Percentiles rank a stretch among this genome's conserved stretches.
These are phyloP conservation scores for Ephestia elutella DNA, from an alignment of 1,140 invertebrate genomes.

Conservation along the genomic window DNA sequence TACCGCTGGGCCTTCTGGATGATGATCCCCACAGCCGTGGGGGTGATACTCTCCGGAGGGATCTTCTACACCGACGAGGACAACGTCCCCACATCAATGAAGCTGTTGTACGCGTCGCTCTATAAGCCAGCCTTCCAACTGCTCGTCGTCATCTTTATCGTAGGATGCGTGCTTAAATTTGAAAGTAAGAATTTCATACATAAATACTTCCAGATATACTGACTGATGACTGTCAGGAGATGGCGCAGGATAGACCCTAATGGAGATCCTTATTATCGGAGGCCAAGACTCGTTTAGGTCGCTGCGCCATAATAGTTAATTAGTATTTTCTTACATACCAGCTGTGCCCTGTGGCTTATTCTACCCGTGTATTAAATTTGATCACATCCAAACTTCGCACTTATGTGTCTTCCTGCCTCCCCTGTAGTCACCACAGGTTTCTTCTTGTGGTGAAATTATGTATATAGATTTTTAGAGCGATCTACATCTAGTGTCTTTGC, in stretches of 20 bases:
- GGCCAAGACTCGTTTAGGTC: not conserved
- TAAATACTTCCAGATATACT: too few relatives aligned
- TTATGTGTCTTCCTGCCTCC: too few relatives aligned
- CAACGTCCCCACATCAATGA: conserved; percentile 14
- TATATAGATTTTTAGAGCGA: too few relatives aligned
- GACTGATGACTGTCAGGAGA: not conserved
- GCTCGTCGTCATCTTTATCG: conserved; percentile 33
- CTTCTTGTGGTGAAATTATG: too few relatives aligned
- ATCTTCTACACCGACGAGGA: conserved; percentile 43
- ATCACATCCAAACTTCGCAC: too few relatives aligned
- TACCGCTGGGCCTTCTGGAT: conserved; percentile 39
- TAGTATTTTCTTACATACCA: too few relatives aligned
- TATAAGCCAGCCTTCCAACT: conserved; percentile 50
- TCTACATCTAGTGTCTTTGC: too few relatives aligned
- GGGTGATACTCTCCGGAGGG: conserved; percentile 44
- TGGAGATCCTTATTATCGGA: too few relatives aligned
- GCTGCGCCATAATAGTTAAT: not conserved
- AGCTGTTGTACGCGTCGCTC: conserved; percentile 44
- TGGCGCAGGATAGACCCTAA: not conserved
- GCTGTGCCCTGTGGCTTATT: too few relatives aligned
- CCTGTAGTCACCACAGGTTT: too few relatives aligned
- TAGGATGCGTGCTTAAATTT: conserved; percentile 45
- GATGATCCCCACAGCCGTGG: conserved; percentile 40
- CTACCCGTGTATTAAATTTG: too few relatives aligned
- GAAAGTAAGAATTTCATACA: conserved; percentile 41